Evolutionary conservation across 2,113 vertebrate genomes (phyloP).

Genomic region (Ellobius talpinus): DNA sequence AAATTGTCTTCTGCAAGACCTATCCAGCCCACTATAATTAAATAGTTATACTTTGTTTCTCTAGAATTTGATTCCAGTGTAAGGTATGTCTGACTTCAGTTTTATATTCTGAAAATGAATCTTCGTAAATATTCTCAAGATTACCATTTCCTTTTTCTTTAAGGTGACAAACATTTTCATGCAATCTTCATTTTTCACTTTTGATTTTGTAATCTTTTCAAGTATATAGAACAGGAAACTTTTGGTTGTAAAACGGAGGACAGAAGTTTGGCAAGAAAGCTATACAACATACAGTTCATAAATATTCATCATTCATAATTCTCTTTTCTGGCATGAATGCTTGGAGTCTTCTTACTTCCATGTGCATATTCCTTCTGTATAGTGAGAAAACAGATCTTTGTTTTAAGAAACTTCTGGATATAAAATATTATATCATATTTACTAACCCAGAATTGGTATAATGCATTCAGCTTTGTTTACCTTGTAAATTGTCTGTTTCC

Average conservation of each 20-base stretch:
- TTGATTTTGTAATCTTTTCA: conserved; percentile 2
- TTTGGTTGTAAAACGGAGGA: not conserved
- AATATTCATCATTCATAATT: conserved; percentile 12
- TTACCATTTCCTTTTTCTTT: not conserved
- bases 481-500: too few species aligned
- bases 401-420: not conserved
- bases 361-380: not conserved
- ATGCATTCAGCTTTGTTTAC: not conserved
- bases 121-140: not conserved
- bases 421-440: not conserved
- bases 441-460: not conserved
- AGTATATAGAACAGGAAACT: not conserved
- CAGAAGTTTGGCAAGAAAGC: not conserved
- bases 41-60: not conserved
- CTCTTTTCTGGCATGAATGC: not conserved
- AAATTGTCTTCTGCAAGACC: not conserved
- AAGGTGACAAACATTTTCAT: not conserved
- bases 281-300: not conserved
- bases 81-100: not conserved
- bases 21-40: too few species aligned
- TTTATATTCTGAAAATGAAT: not conserved
- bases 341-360: not conserved
- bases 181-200: not conserved
- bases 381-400: not conserved
- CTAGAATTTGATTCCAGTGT: not conserved